Conservation (phyloP, 1,140 invertebrate genomes). For the Aphaenogaster ashmeadi region DNA sequence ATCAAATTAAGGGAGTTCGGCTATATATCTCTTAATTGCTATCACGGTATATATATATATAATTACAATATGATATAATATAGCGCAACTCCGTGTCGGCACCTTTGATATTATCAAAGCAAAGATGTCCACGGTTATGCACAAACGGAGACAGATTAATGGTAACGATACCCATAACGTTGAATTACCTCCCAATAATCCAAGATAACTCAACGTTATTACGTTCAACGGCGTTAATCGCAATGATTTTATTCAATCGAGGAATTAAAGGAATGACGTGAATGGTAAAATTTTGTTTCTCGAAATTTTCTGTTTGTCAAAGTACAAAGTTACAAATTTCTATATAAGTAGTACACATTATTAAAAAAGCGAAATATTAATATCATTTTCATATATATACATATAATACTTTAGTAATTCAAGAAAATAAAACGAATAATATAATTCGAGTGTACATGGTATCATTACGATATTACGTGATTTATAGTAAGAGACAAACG, state of each 20-base stretch:
- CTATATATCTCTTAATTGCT: slow-evolving; percentile 13
- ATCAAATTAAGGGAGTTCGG: background rate
- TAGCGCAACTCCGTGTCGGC: background rate
- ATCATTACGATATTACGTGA: slow-evolving; percentile 23
- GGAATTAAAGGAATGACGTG: background rate
- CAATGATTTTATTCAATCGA: background rate
- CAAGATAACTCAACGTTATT: background rate
- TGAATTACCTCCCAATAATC: background rate
- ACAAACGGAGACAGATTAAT: background rate
- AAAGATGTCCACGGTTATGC: background rate
- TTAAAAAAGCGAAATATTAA: background rate
- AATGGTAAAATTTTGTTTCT: background rate
- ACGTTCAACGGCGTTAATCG: background rate
- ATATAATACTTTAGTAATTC: background rate
- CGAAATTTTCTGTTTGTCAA: background rate
- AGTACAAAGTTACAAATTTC: background rate
- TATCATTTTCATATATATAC: background rate
- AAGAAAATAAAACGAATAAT: background rate
- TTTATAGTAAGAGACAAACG: slow-evolving; percentile 21
- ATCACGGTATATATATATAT: background rate
- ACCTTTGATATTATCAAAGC: background rate
- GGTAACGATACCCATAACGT: background rate
- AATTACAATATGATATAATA: slow-evolving; percentile 25
- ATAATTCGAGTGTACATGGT: background rate
- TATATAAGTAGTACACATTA: background rate